Base-by-base conservation (phyloP, 2,888 invertebrate species). In the Tyria jacobaeae region DNA sequence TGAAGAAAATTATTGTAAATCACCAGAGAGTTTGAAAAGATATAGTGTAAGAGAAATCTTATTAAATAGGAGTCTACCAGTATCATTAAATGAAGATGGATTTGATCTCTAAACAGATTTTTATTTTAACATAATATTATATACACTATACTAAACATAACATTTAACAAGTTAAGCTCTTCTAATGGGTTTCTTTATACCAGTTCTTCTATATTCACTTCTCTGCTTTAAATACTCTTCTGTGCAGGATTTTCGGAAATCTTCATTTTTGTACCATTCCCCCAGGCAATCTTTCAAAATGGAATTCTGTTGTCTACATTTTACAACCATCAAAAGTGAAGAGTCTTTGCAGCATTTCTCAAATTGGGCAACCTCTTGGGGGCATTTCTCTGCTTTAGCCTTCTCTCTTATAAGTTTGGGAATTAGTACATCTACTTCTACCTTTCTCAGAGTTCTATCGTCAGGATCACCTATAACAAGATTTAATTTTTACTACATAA, bases 331-430 rank as follows among this genome's bases (percentile, higher is more conserved):
- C 1, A 96, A 78, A 0, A 97, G 51, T 53, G 95, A 95, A 58
- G 94, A 93, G 3, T 94, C 95, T 85, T 96, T 96, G 79, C 97
- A 97, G 84, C 97, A 98, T 52, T 95, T 91, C 39, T 95, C 94
- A 80, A 96, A 96, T 53, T 96, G 95, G 82, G 94, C 88, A 0
- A 97, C 97, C 92, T 96, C 96, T 71, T 95, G 88, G 0, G 83
- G 66, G 88, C 99, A 99, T 87, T 98, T 97, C 79, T 97, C 96
- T 15, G 81, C 84, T 85, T 96, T 97, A 0, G 98, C 97, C 76
- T 96, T 96, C 27, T 97, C 97, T 73, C 99, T 95, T 94, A 99
- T 96, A 80, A 97, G 95, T 89, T 98, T 97, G 0, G 99, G 97
- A 84, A 99, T 97, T 71, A 99, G 85, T 21, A 99, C 96, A 83